Evolutionary conservation across 2,113 vertebrate genomes (phyloP).

Genomic region (Nothocercus nigrocapillus): DNA sequence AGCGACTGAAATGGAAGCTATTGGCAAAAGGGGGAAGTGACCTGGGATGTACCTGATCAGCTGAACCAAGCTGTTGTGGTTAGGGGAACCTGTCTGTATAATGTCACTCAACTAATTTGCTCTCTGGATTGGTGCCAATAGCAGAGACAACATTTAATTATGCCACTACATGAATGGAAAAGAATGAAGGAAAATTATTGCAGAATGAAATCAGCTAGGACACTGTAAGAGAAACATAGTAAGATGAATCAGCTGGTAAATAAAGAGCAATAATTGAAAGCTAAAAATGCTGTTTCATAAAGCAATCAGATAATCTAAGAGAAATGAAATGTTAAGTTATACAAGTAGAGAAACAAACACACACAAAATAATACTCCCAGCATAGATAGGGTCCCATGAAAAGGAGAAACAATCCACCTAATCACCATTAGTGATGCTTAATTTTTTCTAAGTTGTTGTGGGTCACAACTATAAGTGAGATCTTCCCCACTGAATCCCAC

Average conservation of each 20-base stretch:
- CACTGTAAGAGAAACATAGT: neutral
- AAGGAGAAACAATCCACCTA: neutral
- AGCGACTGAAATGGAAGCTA: neutral
- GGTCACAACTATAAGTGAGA: neutral
- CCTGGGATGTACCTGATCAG: neutral
- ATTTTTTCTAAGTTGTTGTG: neutral
- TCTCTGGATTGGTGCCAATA: conserved; percentile 32
- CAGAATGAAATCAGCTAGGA: neutral
- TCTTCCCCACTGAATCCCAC: neutral
- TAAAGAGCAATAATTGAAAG: conserved; percentile 29
- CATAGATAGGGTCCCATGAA: neutral
- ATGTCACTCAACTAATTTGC: neutral
- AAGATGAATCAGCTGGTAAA: conserved; percentile 56
- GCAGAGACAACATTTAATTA: conserved; percentile 53
- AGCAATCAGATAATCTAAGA: neutral
- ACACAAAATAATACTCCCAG: neutral
- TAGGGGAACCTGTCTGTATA: neutral
- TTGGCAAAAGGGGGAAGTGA: neutral
- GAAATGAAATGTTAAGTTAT: neutral
- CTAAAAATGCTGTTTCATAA: neutral
- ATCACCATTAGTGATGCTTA: neutral
- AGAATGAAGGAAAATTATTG: conserved; percentile 32
- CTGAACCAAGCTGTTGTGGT: neutral
- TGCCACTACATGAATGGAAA: conserved; percentile 4
- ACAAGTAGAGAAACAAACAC: neutral